Evolutionary conservation across 2,797 vertebrate genomes (phyloP).

Genomic region (Mastacembelus armatus): DNA sequence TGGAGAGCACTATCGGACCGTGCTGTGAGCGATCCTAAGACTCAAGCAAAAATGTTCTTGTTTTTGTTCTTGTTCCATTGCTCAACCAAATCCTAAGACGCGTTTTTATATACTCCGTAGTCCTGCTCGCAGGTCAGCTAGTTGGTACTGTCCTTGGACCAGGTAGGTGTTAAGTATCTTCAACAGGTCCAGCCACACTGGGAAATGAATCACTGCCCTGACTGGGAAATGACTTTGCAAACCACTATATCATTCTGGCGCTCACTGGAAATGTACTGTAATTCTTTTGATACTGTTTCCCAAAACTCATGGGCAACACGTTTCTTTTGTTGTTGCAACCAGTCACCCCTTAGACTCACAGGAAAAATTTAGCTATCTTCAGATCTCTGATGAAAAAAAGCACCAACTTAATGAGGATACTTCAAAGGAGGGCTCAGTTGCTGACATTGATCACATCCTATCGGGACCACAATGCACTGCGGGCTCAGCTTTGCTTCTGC

Average conservation of each 20-base stretch:
- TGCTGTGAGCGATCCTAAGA: conserved; percentile 95
- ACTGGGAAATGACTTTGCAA: conserved; percentile 16
- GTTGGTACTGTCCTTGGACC: conserved; percentile 11
- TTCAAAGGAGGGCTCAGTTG: conserved; percentile 57
- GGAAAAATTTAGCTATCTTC: conserved; percentile 37
- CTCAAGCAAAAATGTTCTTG: conserved; percentile 18
- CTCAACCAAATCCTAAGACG: conserved; percentile 26
- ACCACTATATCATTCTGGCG: conserved; percentile 20
- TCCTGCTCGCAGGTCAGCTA: conserved; percentile 7
- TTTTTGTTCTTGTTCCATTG: conserved; percentile 34
- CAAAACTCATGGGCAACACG: conserved; percentile 33
- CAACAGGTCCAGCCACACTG: conserved; percentile 9
- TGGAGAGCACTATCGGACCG: conserved; percentile 97
- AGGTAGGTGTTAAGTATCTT: conserved; percentile 28
- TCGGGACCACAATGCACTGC: conserved; percentile 45
- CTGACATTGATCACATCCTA: conserved; percentile 51
- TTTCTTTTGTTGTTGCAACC: conserved; percentile 55
- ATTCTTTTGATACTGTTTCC: conserved; percentile 60
- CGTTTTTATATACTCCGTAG: conserved; percentile 25
- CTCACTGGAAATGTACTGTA: conserved; percentile 34
- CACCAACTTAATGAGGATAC: conserved; percentile 53
- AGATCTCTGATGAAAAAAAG: conserved; percentile 50
- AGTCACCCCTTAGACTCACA: conserved; percentile 31
- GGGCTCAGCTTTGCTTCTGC: conserved; percentile 60
- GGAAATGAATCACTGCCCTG: conserved; percentile 18